These are phyloP conservation scores for Nemotelus nigrinus DNA, from an alignment of 2,888 invertebrate species.

Conservation along the genomic window DNA sequence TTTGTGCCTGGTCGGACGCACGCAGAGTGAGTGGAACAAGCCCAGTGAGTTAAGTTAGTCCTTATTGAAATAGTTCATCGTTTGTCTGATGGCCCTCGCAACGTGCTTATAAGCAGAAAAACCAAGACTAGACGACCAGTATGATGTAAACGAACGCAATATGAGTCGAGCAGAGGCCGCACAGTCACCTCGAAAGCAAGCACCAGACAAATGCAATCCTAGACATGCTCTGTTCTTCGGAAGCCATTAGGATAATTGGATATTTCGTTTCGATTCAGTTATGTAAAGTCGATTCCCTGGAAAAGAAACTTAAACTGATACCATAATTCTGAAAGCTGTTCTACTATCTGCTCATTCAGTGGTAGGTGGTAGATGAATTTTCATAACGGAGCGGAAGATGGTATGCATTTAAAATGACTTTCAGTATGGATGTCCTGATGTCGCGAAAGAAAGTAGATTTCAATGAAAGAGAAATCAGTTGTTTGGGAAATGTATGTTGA, in stretches of 20 bases:
- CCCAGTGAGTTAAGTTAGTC: slow-evolving; percentile 10
- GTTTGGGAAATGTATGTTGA: no score
- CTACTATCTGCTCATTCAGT: no score
- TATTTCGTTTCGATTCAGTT: slow-evolving; percentile 36
- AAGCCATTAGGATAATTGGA: slow-evolving; percentile 45
- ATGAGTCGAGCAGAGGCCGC: slow-evolving; percentile 17
- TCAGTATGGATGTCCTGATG: no score
- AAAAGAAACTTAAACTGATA: slow-evolving; percentile 29
- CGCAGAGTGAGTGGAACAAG: neutral
- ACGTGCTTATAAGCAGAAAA: neutral
- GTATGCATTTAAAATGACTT: no score
- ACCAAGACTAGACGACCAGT: neutral
- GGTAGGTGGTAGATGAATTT: no score
- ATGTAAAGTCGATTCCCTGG: slow-evolving; percentile 26
- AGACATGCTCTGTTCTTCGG: slow-evolving; percentile 25
- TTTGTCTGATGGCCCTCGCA: slow-evolving; percentile 34
- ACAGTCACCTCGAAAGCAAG: neutral
- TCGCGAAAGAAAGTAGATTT: no score
- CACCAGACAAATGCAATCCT: slow-evolving; percentile 2
- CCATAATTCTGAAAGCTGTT: neutral
- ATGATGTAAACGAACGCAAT: neutral
- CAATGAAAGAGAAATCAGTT: no score
- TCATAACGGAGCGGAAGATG: no score
- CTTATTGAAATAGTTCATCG: slow-evolving; percentile 30
- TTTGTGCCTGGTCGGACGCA: neutral